These are phyloP conservation scores for Rhabdornis inornatus DNA, from an alignment of 2,113 vertebrate species.

Conservation along the genomic window DNA sequence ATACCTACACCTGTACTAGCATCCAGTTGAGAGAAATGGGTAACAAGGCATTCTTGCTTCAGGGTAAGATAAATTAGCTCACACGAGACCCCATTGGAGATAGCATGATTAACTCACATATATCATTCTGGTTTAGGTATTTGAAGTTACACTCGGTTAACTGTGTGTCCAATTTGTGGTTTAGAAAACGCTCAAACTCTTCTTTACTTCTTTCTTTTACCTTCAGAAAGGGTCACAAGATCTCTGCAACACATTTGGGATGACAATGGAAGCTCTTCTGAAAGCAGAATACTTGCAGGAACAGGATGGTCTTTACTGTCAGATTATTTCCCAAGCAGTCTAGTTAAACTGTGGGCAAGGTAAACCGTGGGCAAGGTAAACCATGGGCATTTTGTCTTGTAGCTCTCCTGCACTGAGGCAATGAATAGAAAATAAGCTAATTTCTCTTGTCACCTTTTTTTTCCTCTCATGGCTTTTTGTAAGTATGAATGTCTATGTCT, in stretches of 20 bases:
- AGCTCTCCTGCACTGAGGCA: background rate
- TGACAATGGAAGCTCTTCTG: background rate
- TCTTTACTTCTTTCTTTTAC: background rate
- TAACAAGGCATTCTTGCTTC: background rate
- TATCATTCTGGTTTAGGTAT: background rate
- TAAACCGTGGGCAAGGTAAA: background rate
- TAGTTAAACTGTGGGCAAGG: background rate
- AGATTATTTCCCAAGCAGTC: background rate
- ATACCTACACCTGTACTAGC: background rate
- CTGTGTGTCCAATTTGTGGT: background rate
- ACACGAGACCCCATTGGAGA: background rate
- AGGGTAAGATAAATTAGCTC: background rate
- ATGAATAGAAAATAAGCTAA: background rate
- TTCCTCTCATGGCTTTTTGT: background rate
- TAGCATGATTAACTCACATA: background rate
- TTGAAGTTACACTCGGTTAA: background rate
- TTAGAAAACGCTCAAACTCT: background rate
- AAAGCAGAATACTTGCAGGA: background rate
- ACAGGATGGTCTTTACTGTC: accelerated
- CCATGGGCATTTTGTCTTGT: background rate
- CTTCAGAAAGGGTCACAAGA: background rate
- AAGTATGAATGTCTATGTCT: background rate
- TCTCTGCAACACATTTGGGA: background rate
- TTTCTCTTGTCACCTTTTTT: background rate
- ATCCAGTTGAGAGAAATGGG: background rate